These are phyloP conservation scores for Mobula birostris DNA, from an alignment of 2,113 vertebrate genomes.

Conservation along the genomic window DNA sequence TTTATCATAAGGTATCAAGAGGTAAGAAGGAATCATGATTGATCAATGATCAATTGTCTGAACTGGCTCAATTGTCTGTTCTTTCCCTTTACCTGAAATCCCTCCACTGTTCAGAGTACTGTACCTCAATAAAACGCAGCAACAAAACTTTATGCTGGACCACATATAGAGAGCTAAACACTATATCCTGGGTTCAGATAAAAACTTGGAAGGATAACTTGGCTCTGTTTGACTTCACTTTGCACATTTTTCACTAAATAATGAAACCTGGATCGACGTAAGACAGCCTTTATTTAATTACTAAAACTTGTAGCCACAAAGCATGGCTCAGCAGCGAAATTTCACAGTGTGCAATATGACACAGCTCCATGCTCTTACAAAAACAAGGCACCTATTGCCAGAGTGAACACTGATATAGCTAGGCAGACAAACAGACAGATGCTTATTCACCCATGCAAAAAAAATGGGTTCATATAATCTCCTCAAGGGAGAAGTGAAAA, in stretches of 20 bases:
- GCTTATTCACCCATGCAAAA: background rate
- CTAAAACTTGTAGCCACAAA: background rate
- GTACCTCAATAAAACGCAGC: too few relatives aligned
- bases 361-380: background rate
- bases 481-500: background rate
- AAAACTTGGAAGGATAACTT: background rate
- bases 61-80: too few relatives aligned
- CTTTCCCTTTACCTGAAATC: too few relatives aligned
- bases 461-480: background rate
- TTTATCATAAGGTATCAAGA: too few relatives aligned
- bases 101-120: too few relatives aligned
- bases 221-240: background rate
- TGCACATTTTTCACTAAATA: background rate
- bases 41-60: too few relatives aligned
- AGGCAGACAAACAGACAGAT: background rate
- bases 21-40: too few relatives aligned
- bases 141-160: too few relatives aligned
- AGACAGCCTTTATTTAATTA: background rate
- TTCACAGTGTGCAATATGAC: background rate
- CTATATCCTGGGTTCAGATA: background rate
- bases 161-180: too few relatives aligned
- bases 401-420: background rate
- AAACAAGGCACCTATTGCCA: background rate
- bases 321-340: background rate
- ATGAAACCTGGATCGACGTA: background rate